Evolutionary conservation across 2,113 vertebrate species (phyloP), one percentile per base, ranked within the genome.

Genomic region (Brachyhypopomus gauderio): DNA sequence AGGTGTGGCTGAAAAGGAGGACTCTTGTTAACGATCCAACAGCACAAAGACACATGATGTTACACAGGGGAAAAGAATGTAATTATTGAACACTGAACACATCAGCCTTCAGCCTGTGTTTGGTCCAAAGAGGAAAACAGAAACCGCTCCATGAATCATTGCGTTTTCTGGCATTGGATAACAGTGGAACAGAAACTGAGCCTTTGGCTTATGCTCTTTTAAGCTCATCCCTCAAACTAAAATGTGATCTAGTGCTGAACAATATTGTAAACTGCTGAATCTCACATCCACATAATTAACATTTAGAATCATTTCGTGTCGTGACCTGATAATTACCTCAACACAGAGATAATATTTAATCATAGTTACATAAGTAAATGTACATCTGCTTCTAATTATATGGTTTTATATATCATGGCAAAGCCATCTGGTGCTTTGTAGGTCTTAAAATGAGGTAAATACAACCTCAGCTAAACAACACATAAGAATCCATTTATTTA

Each of bases 11-110:
- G 19, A 20, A 25, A 34, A 38, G 8, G 11, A 20, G 17, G 59
- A 63, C 59, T 69, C 38, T 16, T 73, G 73, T 64, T 73, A 80
- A 80, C 55, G 14, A 11, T 25, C 27, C 41, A 64, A 55, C 59
- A 64, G 59, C 38, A 36, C 78, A 80, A 36, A 80, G 78, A 80
- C 38, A 64, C 78, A 41, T 22, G n/a, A 38, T 38, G 38, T 70
- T 70, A 70, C 66, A 11, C 66, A 80, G 58, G 9, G 16, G 34
- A 66, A 27, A 64, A 60, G 70, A 80, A 80, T 80, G 48, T 66
- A n/a, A 64, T 80, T 64, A 48, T 55, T 80, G 38, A 63, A 63
- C 78, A 52, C 25, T 9, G 41, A 60, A 72, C 58, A 62, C 22
- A 45, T 11, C 59, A 52, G 34, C 56, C 11, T 41, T 71, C n/a